Evolutionary conservation across 2,113 vertebrate genomes (phyloP).

Genomic region (Gallinago jamesoni): DNA sequence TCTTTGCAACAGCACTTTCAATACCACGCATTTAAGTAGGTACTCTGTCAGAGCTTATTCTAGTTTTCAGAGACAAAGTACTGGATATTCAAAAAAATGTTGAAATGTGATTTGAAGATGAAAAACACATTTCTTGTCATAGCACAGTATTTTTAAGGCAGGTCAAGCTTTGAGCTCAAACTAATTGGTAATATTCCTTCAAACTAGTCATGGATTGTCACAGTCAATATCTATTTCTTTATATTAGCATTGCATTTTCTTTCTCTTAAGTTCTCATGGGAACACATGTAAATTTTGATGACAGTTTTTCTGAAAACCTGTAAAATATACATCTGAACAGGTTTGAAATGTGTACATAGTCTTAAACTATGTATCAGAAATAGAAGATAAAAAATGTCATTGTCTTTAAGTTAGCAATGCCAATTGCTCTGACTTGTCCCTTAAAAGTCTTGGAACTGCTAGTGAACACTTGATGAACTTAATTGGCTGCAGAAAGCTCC

Average conservation of each 20-base stretch:
- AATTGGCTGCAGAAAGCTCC: conserved; percentile 22
- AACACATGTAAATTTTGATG: background rate
- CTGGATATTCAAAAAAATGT: background rate
- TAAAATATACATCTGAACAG: background rate
- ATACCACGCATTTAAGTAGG: background rate
- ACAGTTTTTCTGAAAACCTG: conserved; percentile 14
- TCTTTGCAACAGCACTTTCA: background rate
- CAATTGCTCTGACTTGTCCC: background rate
- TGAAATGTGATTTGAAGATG: background rate
- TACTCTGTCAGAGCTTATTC: background rate
- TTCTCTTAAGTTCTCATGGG: background rate
- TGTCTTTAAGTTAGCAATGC: background rate
- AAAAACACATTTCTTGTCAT: conserved; percentile 14
- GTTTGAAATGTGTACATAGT: background rate
- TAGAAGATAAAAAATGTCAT: background rate
- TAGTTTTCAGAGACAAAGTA: background rate
- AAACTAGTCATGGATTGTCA: conserved; percentile 14
- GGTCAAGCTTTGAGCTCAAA: conserved; percentile 6
- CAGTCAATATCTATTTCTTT: conserved; percentile 39
- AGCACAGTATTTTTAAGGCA: background rate
- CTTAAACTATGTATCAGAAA: conserved; percentile 32
- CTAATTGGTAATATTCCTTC: background rate
- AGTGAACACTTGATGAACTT: conserved; percentile 9
- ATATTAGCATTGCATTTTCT: background rate
- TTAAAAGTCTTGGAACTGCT: conserved; percentile 8